Conservation (phyloP, 2,113 vertebrate species). For the Saguinus imperator region DNA sequence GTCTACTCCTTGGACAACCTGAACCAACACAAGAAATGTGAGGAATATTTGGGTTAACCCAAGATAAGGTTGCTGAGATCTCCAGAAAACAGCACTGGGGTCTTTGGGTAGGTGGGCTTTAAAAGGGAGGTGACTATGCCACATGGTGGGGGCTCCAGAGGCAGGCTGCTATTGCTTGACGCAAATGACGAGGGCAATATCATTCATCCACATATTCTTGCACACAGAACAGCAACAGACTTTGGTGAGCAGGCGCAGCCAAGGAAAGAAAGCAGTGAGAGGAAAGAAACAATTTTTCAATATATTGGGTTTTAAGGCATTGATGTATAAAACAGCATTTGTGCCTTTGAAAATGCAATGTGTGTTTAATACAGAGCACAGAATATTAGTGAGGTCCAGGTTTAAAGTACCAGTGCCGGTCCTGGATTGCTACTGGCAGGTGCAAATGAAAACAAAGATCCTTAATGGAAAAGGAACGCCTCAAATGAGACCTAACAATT, state of each 20-base stretch:
- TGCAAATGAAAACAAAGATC: background rate
- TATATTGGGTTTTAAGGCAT: background rate
- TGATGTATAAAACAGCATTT: background rate
- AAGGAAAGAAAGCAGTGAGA: background rate
- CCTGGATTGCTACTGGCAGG: background rate
- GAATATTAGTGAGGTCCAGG: too few species aligned
- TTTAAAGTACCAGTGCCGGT: background rate
- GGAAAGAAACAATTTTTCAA: background rate
- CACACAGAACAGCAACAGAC: background rate
- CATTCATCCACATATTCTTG: background rate
- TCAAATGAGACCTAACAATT: too few species aligned
- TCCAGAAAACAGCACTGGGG: background rate
- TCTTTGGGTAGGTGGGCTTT: background rate
- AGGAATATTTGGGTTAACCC: background rate
- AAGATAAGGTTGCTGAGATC: background rate
- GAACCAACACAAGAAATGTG: background rate
- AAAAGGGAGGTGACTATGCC: background rate
- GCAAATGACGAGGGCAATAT: background rate
- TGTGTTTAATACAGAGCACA: background rate
- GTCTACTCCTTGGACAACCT: background rate
- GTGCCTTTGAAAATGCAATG: background rate
- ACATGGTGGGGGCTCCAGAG: rapidly evolving
- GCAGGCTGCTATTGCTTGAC: background rate
- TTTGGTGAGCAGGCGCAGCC: background rate
- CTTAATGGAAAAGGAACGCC: background rate